These are phyloP conservation scores for Chaenogobius annularis DNA, from an alignment of 2,113 vertebrate species.

Conservation along the genomic window DNA sequence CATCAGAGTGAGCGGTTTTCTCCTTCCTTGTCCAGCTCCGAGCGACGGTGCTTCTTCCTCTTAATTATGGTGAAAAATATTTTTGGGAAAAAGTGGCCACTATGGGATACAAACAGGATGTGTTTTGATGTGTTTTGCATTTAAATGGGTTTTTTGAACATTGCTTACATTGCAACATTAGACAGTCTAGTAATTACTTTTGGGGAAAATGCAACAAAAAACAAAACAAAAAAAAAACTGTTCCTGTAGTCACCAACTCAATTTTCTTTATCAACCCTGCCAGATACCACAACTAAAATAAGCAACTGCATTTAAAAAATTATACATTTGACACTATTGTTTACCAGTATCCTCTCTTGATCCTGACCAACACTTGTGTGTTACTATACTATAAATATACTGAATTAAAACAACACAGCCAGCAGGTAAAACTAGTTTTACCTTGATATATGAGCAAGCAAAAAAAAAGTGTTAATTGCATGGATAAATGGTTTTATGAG, in stretches of 20 bases:
- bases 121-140: conserved; percentile 5
- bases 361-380: neutral
- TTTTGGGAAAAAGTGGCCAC: neutral
- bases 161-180: conserved; percentile 2
- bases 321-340: neutral
- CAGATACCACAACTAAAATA: neutral
- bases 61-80: conserved; percentile 24
- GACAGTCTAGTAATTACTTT: conserved; percentile 3
- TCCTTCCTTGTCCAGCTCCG: conserved; percentile 60
- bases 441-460: neutral
- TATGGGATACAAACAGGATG: conserved; percentile 14
- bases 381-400: too few species aligned
- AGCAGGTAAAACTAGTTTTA: neutral
- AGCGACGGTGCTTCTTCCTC: conserved; percentile 40
- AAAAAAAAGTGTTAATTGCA: conserved; percentile 17
- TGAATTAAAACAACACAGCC: conserved; percentile 10
- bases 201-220: too few species aligned
- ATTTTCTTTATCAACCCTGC: neutral
- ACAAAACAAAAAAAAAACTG: neutral
- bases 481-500: conserved; percentile 11
- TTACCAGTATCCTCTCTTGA: neutral
- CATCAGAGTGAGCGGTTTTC: conserved; percentile 49
- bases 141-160: neutral
- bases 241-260: neutral
- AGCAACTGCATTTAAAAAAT: neutral